Base-by-base conservation (phyloP, 2,888 invertebrate genomes). In the Achlya flavicornis region DNA sequence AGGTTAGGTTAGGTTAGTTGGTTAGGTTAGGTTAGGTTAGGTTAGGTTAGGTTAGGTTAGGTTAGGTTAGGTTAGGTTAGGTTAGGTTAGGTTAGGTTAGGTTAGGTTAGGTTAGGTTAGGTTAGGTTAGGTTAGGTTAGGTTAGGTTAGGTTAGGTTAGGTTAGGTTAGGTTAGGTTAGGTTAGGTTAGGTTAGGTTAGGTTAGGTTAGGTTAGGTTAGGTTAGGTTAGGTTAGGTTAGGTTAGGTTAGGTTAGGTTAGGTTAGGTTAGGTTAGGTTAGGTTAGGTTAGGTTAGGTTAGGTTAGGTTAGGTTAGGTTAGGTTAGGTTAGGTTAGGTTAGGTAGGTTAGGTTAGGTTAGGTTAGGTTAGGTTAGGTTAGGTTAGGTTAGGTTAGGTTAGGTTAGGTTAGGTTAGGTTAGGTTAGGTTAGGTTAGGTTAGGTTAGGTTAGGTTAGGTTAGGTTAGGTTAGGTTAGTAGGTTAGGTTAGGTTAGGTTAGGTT, bases 1-100 rank as follows among this genome's bases (percentile, higher is more conserved):
- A 70, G 70, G 67, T 72, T 70, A 73, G 68, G 73, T 71, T 70
- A 73, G 73, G 71, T 73, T 70, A 72, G 73, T 67, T 71, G 71
- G 72, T 70, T 69, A 71, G 71, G 70, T 71, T 72, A 74, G 72
- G 71, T 71, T 71, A 73, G 72, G 69, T 69, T 68, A 70, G 72
- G 70, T 70, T 67, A 71, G 71, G 69, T 66, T 67, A n/a, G 69
- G 69, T 66, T 68, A 69, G 71, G 69, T 69, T 68, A 71, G 71
- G 69, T 67, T 68, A 72, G 72, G 70, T 68, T 68, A 69, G 71
- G 69, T 68, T 66, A 69, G 71, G 69, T 68, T 66, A 66, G 69
- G 67, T 67, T 67, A 67, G 67, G 67, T 66, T 68, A 66, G 66
- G 68, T 68, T 66, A 63, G 66, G 67, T 70, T 67, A 65, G 67